Evolutionary conservation across 2,888 invertebrate genomes (phyloP).

Genomic region (Junonia oenone): DNA sequence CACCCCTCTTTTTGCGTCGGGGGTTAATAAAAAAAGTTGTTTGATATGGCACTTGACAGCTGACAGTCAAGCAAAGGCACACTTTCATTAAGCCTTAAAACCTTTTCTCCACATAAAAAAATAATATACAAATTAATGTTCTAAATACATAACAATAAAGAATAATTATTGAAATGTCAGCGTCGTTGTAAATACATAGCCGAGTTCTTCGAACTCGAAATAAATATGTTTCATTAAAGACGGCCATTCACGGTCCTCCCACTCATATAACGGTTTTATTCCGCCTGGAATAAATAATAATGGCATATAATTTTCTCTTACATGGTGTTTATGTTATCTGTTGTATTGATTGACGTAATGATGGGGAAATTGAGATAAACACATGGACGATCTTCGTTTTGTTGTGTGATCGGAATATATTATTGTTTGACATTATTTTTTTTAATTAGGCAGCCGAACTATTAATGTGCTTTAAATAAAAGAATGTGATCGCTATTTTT

Average conservation of each 20-base stretch:
- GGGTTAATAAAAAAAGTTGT: neutral
- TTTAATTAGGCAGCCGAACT: neutral
- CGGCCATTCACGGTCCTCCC: slow-evolving; percentile 42
- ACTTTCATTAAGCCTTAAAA: slow-evolving; percentile 27
- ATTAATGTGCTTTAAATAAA: too few species aligned
- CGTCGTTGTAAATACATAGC: slow-evolving; percentile 23
- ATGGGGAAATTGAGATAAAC: neutral
- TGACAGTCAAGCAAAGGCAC: slow-evolving; percentile 32
- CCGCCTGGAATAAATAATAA: slow-evolving; percentile 17
- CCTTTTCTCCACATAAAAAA: neutral
- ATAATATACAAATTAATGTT: slow-evolving; percentile 8
- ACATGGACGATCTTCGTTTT: neutral
- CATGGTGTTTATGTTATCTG: slow-evolving; percentile 17
- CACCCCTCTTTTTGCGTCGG: too few species aligned
- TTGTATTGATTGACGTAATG: slow-evolving; percentile 6
- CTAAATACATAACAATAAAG: slow-evolving; percentile 10
- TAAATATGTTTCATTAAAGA: slow-evolving; percentile 38
- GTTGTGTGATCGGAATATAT: neutral
- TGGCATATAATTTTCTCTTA: slow-evolving; percentile 18
- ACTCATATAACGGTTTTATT: slow-evolving; percentile 40
- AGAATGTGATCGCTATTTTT: too few species aligned
- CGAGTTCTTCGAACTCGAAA: slow-evolving; percentile 37
- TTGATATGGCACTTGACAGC: slow-evolving; percentile 23
- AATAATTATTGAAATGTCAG: slow-evolving; percentile 18
- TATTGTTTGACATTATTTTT: neutral